Evolutionary conservation across 2,113 vertebrate genomes (phyloP), one percentile per base, ranked within the genome.

Genomic region (Sylvietta virens): DNA sequence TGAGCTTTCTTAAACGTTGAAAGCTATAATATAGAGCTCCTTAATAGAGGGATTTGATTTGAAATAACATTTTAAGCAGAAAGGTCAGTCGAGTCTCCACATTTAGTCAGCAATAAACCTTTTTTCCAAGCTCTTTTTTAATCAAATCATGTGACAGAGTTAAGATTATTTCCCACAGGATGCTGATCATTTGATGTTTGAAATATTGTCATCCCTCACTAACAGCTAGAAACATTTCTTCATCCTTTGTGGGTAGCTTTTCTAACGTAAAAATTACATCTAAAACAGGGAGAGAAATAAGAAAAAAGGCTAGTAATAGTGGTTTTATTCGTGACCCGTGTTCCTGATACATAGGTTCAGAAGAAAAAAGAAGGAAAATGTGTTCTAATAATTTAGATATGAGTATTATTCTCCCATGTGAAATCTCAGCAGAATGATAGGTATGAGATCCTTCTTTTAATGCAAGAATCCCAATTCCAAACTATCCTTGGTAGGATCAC

Each of bases 41-140:
- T 58, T 58, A 90, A 61, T 20, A 79, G 48, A 79, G 15, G 61
- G 31, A 78, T 81, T 62, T 70, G 13, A 86, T 76, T 73, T 81
- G 60, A 92, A 94, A 60, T 88, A 94, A 73, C 62, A 88, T 80
- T 94, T 95, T 64, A 73, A 94, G 56, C 53, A 57, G 51, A 96
- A 96, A 94, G 85, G 88, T 96, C 94, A 86, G 42, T 48, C 0
- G 3, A 88, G 11, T 81, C 45, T 81, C n/a, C 40, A 64, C 40
- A 30, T 93, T 76, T 66, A 95, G 62, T 37, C 66, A 82, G 56
- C 58, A 86, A 82, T 86, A 92, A 90, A 90, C 39, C 50, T 69
- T 85, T 89, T 90, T 45, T 58, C 56, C 28, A 83, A 54, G 61
- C 26, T 70, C 26, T 51, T 64, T 78, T 87, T 51, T 80, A 21